Conservation (phyloP, 2,888 invertebrate genomes). For the Mayetiola destructor region DNA sequence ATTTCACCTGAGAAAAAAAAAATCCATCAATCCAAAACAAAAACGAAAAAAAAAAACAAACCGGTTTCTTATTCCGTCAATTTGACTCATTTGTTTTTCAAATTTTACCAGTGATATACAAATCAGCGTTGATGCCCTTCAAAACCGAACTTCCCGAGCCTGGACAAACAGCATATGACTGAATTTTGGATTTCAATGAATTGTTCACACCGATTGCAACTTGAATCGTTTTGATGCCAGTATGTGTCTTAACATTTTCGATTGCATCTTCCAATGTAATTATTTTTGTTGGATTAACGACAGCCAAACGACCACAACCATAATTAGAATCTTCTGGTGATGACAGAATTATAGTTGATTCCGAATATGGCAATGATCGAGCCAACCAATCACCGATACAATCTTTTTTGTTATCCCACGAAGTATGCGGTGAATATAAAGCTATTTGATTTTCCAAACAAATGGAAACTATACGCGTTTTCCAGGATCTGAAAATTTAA, state of each 20-base stretch:
- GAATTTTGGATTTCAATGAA: conserved; percentile 37
- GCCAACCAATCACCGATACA: conserved; percentile 94
- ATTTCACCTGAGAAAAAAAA: conserved; percentile 48
- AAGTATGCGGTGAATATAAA: conserved; percentile 85
- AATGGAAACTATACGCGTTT: conserved; percentile 63
- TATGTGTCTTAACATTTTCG: conserved; percentile 50
- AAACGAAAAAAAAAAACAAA: background rate
- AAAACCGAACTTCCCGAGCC: conserved; percentile 77
- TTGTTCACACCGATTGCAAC: conserved; percentile 46
- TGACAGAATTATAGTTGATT: background rate
- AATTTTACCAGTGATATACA: conserved; percentile 57
- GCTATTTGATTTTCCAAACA: conserved; percentile 76
- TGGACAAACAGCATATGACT: conserved; percentile 68
- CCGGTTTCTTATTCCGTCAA: no score
- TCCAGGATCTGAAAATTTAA: conserved; percentile 38
- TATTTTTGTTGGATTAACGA: conserved; percentile 31
- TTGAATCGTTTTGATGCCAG: conserved; percentile 53
- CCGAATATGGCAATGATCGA: conserved; percentile 27
- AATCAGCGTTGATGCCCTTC: conserved; percentile 53
- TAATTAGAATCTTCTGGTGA: conserved; percentile 16
- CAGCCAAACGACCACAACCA: conserved; percentile 46
- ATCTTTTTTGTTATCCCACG: conserved; percentile 66
- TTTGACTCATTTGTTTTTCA: background rate
- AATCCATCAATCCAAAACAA: background rate
- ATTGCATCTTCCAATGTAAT: conserved; percentile 48